These are phyloP conservation scores for Pitangus sulphuratus DNA, from an alignment of 2,797 vertebrate species.

Conservation along the genomic window DNA sequence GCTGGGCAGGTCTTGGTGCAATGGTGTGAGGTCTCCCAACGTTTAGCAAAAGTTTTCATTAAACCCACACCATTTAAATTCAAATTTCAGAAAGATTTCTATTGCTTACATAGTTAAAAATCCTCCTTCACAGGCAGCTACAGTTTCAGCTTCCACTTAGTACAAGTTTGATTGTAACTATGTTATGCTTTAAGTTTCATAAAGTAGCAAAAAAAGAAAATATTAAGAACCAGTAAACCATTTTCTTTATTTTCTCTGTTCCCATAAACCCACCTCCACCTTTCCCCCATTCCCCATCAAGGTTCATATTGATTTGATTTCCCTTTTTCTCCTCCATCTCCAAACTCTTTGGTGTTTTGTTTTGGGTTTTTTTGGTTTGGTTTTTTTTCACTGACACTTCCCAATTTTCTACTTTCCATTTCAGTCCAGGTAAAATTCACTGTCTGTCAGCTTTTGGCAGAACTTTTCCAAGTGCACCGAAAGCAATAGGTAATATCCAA, in stretches of 20 bases:
- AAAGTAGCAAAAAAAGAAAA: neutral
- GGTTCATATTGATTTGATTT: neutral
- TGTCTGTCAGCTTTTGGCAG: neutral
- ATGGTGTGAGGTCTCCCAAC: neutral
- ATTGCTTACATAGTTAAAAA: neutral
- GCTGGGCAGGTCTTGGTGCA: neutral
- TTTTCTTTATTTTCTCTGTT: neutral
- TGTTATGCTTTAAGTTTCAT: neutral
- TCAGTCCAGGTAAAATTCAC: neutral
- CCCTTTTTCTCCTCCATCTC: neutral
- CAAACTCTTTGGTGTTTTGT: neutral
- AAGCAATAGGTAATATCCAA: neutral
- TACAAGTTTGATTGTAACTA: neutral
- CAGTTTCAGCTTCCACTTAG: neutral
- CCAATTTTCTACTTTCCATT: neutral
- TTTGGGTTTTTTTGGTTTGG: no score
- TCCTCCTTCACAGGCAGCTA: neutral
- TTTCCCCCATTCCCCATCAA: neutral
- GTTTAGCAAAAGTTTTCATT: neutral
- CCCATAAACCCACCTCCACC: neutral
- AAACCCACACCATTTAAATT: accelerated
- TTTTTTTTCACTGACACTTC: neutral
- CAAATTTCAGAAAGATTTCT: neutral
- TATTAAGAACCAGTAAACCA: neutral
- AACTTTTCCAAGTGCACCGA: neutral